Evolutionary conservation across 1,140 invertebrate species (phyloP).

Genomic region (Psix sp.): DNA sequence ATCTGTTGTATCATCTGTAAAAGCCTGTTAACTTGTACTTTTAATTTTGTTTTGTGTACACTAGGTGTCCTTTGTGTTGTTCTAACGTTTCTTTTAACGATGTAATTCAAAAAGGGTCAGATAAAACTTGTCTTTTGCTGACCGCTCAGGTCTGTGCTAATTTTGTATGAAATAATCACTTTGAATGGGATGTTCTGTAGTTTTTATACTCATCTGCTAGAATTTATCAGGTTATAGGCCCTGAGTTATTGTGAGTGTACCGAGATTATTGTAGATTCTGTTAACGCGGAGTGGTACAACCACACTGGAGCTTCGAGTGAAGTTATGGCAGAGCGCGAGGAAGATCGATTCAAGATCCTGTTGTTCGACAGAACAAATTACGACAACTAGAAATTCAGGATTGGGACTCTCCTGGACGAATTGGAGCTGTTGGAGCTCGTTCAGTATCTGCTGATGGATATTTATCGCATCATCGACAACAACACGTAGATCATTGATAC

Average conservation of each 20-base stretch:
- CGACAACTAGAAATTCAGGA: constrained; percentile 37
- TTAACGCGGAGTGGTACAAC: not conserved
- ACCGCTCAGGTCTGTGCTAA: too few species aligned
- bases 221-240: constrained; percentile 22
- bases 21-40: too few species aligned
- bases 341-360: constrained; percentile 40
- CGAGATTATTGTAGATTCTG: too few species aligned
- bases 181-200: too few species aligned
- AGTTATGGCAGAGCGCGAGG: constrained; percentile 45
- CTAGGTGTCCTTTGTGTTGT: too few species aligned
- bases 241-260: constrained; percentile 1
- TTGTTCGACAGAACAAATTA: constrained; percentile 31
- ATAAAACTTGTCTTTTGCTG: too few species aligned
- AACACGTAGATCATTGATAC: constrained; percentile 3
- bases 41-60: too few species aligned
- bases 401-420: constrained; percentile 32
- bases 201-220: too few species aligned
- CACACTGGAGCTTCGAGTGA: not conserved
- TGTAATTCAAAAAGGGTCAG: too few species aligned
- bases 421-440: constrained; percentile 1
- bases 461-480: not conserved
- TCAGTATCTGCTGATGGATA: constrained; percentile 1
- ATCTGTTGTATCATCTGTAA: too few species aligned
- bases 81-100: too few species aligned
- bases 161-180: too few species aligned